Conservation (phyloP, 2,113 vertebrate species). For the Clarias batrachus region DNA sequence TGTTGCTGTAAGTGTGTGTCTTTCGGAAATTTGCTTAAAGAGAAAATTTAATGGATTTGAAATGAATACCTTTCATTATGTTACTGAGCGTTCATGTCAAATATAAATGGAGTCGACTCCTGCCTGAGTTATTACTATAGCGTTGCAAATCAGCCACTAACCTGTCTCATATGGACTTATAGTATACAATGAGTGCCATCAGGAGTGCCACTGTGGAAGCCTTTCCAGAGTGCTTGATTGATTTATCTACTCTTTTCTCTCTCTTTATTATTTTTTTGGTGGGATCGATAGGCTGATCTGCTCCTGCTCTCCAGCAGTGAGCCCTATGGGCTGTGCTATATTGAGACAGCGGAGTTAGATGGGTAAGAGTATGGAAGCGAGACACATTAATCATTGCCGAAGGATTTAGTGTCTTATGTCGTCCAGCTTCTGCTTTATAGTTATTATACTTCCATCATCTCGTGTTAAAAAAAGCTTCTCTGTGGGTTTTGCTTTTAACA, state of each 20-base stretch:
- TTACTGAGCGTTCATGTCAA: background rate
- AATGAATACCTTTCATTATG: background rate
- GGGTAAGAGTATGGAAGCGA: constrained; percentile 66
- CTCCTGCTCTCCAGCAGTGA: constrained; percentile 79
- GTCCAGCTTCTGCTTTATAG: background rate
- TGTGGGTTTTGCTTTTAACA: constrained; percentile 55
- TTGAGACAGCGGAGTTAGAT: constrained; percentile 80
- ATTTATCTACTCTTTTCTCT: constrained; percentile 32
- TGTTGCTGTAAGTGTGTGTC: constrained; percentile 72
- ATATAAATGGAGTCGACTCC: constrained; percentile 11
- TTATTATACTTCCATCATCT: constrained; percentile 8
- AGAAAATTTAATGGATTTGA: background rate
- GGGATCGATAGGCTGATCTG: constrained; percentile 71
- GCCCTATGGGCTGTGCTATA: constrained; percentile 76
- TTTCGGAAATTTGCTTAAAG: background rate
- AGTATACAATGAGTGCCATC: background rate
- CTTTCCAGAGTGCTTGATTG: constrained; percentile 3
- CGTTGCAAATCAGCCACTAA: constrained; percentile 1
- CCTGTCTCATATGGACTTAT: background rate
- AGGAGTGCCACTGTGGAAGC: constrained; percentile 23
- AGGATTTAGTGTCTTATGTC: constrained; percentile 15
- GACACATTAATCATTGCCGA: background rate
- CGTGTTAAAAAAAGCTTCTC: constrained; percentile 15
- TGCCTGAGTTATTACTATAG: background rate
- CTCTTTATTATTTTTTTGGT: constrained; percentile 20